Evolutionary conservation across 2,797 vertebrate genomes (phyloP).

Genomic region (Bucorvus abyssinicus): DNA sequence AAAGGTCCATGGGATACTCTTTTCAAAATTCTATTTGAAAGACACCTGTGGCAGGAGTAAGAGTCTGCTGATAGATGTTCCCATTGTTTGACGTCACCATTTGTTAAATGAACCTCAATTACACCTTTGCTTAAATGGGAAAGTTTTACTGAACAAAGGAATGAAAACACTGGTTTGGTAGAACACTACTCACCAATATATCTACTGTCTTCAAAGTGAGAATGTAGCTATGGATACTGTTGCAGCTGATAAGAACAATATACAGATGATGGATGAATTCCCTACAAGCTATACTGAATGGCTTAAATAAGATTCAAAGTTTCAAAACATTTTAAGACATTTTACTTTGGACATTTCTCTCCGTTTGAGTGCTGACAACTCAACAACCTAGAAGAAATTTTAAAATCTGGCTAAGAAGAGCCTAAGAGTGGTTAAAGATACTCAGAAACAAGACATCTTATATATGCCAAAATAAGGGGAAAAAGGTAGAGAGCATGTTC

Average conservation of each 20-base stretch:
- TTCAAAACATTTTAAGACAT: background rate
- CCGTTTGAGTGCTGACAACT: background rate
- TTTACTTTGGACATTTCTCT: background rate
- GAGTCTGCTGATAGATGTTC: background rate
- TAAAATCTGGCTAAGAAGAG: background rate
- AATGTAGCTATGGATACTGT: background rate
- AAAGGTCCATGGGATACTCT: background rate
- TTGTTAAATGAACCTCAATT: background rate
- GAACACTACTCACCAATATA: background rate
- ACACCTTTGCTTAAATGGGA: background rate
- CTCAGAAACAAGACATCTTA: background rate
- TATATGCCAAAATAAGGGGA: background rate
- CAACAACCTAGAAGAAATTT: background rate
- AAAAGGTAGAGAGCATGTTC: background rate
- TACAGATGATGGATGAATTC: background rate
- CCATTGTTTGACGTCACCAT: background rate
- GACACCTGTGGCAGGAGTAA: background rate
- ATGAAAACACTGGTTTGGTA: background rate
- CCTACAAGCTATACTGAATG: background rate
- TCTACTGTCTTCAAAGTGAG: background rate
- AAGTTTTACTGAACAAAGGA: background rate
- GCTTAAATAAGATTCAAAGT: background rate
- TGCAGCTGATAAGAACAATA: background rate
- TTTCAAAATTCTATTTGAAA: background rate
- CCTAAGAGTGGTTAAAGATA: background rate